phyloP scores from a whole-genome alignment of 2,797 vertebrate genomes.

The Momotus momota region DNA sequence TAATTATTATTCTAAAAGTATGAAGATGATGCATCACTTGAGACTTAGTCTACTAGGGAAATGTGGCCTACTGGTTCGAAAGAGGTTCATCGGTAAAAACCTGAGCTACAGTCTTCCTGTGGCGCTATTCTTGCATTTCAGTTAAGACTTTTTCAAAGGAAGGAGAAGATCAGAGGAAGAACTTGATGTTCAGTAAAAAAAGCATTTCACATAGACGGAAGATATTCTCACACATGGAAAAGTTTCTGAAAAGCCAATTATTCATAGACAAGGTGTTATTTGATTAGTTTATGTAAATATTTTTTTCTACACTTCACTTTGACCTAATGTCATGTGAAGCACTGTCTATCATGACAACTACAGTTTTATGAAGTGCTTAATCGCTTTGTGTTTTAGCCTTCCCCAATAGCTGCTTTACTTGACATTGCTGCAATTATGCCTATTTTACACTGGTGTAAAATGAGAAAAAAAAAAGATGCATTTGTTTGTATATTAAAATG shows the following conservation, averaged over 20 bases:
- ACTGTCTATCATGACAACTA: background rate
- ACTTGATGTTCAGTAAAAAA: background rate
- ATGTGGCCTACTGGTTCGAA: background rate
- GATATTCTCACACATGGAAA: background rate
- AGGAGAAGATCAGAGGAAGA: background rate
- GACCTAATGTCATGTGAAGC: background rate
- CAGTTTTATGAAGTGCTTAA: background rate
- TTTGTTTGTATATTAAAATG: slow-evolving; percentile 2
- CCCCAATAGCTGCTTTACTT: background rate
- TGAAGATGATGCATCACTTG: background rate
- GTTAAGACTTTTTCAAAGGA: background rate
- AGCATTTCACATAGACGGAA: background rate
- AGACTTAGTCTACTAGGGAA: background rate
- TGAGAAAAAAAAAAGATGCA: background rate
- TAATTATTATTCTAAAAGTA: background rate
- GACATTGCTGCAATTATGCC: background rate
- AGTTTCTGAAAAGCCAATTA: background rate
- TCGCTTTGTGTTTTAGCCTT: background rate
- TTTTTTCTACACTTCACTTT: slow-evolving; percentile 26
- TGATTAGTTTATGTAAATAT: slow-evolving; percentile 21
- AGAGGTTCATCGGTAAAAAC: background rate
- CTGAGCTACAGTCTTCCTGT: background rate
- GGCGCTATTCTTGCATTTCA: background rate
- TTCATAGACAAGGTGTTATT: background rate
- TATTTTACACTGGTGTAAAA: background rate